Conservation (phyloP, 2,888 invertebrate species). For the Reticulitermes lucifugus region DNA sequence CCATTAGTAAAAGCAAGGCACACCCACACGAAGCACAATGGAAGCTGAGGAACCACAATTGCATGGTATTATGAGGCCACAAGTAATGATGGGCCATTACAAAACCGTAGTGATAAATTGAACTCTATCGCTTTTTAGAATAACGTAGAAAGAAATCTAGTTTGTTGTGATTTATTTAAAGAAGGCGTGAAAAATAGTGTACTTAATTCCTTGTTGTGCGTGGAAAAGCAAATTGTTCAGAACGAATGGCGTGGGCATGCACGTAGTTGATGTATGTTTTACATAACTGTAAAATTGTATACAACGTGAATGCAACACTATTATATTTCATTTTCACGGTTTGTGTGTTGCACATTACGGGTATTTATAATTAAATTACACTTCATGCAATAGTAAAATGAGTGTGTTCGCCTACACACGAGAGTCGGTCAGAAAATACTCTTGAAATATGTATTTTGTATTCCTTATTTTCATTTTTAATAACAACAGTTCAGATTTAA, state of each 20-base stretch:
- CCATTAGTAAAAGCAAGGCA: slow-evolving; percentile 32
- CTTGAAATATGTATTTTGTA: too few relatives aligned
- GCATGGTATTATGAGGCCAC: background rate
- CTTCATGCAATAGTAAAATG: too few relatives aligned
- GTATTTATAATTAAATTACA: too few relatives aligned
- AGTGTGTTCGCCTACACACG: too few relatives aligned
- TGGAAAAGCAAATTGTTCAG: background rate
- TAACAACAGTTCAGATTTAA: too few relatives aligned
- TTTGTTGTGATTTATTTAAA: slow-evolving; percentile 21
- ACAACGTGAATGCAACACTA: too few relatives aligned
- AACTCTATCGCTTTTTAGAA: slow-evolving; percentile 22
- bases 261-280: background rate
- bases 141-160: slow-evolving; percentile 14
- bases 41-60: slow-evolving; percentile 24
- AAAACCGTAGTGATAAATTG: slow-evolving; percentile 26
- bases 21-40: slow-evolving; percentile 32
- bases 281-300: background rate
- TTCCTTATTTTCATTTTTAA: too few relatives aligned
- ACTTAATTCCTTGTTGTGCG: background rate
- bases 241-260: background rate
- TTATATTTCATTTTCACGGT: too few relatives aligned
- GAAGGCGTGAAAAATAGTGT: background rate
- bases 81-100: background rate
- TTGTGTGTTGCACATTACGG: too few relatives aligned
- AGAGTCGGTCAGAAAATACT: too few relatives aligned